Percentiles rank a stretch among this genome's conserved stretches.
Evolutionary conservation across 2,113 vertebrate genomes (phyloP).

Genomic region (Grus americana): DNA sequence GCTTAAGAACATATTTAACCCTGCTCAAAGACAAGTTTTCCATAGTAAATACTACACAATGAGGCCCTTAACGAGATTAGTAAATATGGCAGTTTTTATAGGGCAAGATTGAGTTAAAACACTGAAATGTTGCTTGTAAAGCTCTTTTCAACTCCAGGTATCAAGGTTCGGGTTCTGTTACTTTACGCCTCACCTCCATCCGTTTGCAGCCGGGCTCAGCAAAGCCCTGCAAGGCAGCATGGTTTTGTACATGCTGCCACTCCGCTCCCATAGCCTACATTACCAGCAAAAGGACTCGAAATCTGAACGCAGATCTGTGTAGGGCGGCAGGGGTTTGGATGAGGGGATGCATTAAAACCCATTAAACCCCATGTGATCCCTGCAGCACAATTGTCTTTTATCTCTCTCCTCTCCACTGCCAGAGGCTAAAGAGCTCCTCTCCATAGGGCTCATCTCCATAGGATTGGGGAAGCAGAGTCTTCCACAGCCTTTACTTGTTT

Average conservation of each 20-base stretch:
- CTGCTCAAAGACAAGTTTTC: background rate
- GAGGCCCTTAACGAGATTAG: background rate
- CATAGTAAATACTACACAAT: background rate
- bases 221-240: background rate
- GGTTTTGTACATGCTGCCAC: background rate
- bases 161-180: background rate
- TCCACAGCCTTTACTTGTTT: background rate
- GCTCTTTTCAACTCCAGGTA: background rate
- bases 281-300: background rate
- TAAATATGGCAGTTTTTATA: background rate
- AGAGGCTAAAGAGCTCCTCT: slow-evolving; percentile 17
- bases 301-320: background rate
- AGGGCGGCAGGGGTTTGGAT: background rate
- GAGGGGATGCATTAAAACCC: background rate
- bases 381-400: slow-evolving; percentile 17
- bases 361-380: background rate
- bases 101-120: background rate
- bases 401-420: background rate
- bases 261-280: background rate
- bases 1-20: background rate
- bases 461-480: background rate
- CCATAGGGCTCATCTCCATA: background rate
- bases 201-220: background rate
- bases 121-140: background rate
- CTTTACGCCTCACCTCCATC: background rate